phyloP scores from a whole-genome alignment of 2,888 invertebrate species.

The Platynereis dumerilii region DNA sequence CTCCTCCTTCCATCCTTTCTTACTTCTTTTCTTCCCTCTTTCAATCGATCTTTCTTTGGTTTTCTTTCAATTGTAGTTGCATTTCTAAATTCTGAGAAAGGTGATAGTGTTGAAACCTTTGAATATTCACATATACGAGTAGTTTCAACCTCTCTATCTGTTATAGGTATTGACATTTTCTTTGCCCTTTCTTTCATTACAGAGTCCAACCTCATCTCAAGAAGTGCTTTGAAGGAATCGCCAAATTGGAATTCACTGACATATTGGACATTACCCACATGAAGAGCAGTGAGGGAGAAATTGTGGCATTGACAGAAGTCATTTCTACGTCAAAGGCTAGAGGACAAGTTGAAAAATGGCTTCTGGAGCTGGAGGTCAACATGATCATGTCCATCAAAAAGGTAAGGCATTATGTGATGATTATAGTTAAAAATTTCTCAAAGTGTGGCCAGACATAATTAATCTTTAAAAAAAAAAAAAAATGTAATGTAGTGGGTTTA shows the following conservation, averaged over 20 bases:
- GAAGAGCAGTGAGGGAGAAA: conserved; percentile 64
- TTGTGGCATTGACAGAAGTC: conserved; percentile 59
- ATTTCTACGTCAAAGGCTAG: conserved; percentile 71
- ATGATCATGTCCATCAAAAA: conserved; percentile 88
- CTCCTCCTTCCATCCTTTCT: too few species aligned
- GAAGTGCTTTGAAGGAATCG: conserved; percentile 65
- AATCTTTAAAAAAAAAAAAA: too few species aligned
- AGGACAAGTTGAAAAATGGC: conserved; percentile 96
- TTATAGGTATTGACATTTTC: background rate
- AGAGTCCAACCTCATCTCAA: conserved; percentile 65
- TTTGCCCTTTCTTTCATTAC: too few species aligned
- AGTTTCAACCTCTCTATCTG: background rate
- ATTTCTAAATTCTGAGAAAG: too few species aligned
- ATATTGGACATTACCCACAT: conserved; percentile 65
- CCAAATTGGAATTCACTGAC: conserved; percentile 63
- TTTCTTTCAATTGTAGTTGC: too few species aligned
- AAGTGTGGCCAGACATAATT: too few species aligned
- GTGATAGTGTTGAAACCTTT: too few species aligned
- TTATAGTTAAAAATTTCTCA: too few species aligned
- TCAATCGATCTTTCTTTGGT: too few species aligned
- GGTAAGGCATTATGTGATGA: conserved; percentile 56
- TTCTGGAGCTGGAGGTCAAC: conserved; percentile 81
- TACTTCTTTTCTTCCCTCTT: too few species aligned
- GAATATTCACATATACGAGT: too few species aligned
- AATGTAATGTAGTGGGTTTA: too few species aligned